Conservation (phyloP, 1,140 invertebrate species). For the Lordiphosa collinella region DNA sequence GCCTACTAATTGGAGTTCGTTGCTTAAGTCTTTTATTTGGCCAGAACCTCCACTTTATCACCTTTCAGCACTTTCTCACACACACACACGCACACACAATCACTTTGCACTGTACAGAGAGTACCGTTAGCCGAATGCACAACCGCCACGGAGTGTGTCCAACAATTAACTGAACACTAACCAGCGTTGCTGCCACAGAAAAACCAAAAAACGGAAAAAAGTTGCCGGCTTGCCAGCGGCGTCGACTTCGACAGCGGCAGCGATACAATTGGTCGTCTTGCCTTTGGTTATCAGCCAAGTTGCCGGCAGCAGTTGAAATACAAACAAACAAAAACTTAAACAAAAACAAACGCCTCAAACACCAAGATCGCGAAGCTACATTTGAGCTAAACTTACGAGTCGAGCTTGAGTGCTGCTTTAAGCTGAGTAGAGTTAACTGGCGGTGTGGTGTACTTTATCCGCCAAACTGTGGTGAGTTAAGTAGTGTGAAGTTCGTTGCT, state of each 20-base stretch:
- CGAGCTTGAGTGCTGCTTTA: slow-evolving; percentile 49
- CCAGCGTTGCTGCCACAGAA: slow-evolving; percentile 70
- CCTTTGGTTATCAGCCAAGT: slow-evolving; percentile 43
- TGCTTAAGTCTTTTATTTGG: slow-evolving; percentile 43
- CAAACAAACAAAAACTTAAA: slow-evolving; percentile 33
- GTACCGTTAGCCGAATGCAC: slow-evolving; percentile 52
- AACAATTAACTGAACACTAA: slow-evolving; percentile 71
- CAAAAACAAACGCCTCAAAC: slow-evolving; percentile 16
- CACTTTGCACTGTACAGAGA: slow-evolving; percentile 16
- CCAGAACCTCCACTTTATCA: slow-evolving; percentile 3
- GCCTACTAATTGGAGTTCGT: slow-evolving; percentile 27
- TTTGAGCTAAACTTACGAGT: slow-evolving; percentile 26
- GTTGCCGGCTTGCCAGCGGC: slow-evolving; percentile 36
- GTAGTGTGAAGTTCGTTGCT: slow-evolving; percentile 37
- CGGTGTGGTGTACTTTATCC: slow-evolving; percentile 13
- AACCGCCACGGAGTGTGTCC: slow-evolving; percentile 68
- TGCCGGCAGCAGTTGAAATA: slow-evolving; percentile 47
- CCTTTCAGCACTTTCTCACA: slow-evolving; percentile 22
- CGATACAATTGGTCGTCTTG: slow-evolving; percentile 10
- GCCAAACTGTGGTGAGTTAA: slow-evolving; percentile 2
- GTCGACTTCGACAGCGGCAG: slow-evolving; percentile 15
- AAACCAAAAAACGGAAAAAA: slow-evolving; percentile 54
- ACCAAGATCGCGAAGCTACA: slow-evolving; percentile 5
- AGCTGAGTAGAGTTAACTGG: slow-evolving; percentile 22
- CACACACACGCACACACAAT: slow-evolving; percentile 5